Percentiles rank a stretch among this genome's conserved stretches.
Evolutionary conservation across 2,113 vertebrate genomes (phyloP).

Genomic region (Spea multiplicata): DNA sequence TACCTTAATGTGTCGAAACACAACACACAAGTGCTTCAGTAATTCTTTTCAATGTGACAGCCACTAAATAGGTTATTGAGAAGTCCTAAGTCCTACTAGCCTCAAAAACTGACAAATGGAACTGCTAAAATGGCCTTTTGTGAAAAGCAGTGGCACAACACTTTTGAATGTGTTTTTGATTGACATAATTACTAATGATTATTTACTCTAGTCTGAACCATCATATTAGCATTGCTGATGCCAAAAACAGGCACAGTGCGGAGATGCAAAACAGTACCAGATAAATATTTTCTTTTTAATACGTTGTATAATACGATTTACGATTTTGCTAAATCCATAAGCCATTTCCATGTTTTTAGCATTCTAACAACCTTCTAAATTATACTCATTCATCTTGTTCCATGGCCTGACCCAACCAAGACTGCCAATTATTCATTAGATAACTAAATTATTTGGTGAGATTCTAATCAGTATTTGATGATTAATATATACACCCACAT

Average conservation of each 20-base stretch:
- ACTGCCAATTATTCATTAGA: too few relatives aligned
- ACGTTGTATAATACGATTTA: too few relatives aligned
- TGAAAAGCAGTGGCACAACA: background rate
- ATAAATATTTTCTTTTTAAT: background rate
- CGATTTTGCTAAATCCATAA: too few relatives aligned
- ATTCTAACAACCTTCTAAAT: too few relatives aligned
- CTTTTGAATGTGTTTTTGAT: slow-evolving; percentile 28
- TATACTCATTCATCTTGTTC: too few relatives aligned
- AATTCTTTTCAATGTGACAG: background rate
- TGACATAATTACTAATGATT: slow-evolving; percentile 31
- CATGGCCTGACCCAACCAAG: too few relatives aligned
- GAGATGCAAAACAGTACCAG: background rate
- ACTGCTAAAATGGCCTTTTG: slow-evolving; percentile 15
- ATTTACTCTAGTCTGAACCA: slow-evolving; percentile 30
- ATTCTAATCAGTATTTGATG: too few relatives aligned
- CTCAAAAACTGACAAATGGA: background rate
- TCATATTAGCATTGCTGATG: slow-evolving; percentile 13
- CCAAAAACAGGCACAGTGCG: background rate
- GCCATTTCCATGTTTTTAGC: too few relatives aligned
- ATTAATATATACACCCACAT: too few relatives aligned
- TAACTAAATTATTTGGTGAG: too few relatives aligned
- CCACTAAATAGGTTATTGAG: background rate
- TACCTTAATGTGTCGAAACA: too few relatives aligned
- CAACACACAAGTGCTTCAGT: background rate
- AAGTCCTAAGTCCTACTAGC: background rate